phyloP scores from a whole-genome alignment of 2,888 invertebrate species.

The Caenorhabditis doughertyi region DNA sequence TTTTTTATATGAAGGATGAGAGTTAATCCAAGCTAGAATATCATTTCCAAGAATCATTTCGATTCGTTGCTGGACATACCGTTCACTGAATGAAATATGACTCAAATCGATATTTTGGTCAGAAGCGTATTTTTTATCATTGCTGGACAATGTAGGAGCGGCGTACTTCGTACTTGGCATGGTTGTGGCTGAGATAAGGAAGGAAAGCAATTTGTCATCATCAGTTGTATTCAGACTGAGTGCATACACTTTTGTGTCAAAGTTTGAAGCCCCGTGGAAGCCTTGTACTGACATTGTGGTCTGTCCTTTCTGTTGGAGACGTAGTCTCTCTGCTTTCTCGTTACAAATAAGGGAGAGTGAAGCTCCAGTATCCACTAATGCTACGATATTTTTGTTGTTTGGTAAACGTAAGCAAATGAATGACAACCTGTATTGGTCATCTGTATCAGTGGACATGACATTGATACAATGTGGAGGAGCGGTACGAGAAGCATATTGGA shows the following conservation, averaged over 20 bases:
- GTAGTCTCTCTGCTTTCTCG: not conserved
- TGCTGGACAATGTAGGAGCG: too few species aligned
- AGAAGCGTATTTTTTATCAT: not conserved
- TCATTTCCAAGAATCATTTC: slow-evolving; percentile 1
- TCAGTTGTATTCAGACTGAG: not conserved
- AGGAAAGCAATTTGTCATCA: not conserved
- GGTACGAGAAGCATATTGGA: not conserved
- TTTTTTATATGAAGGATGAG: not conserved
- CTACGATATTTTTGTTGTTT: not conserved
- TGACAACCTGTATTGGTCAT: not conserved
- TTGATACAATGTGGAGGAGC: not conserved
- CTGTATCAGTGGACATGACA: not conserved
- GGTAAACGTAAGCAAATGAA: not conserved
- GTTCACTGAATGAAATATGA: not conserved
- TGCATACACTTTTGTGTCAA: not conserved
- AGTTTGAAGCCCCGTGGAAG: not conserved
- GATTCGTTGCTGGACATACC: not conserved
- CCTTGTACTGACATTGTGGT: not conserved
- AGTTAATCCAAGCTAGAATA: not conserved
- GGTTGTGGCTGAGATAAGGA: not conserved
- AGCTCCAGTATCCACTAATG: slow-evolving; percentile 1
- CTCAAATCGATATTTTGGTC: too few species aligned
- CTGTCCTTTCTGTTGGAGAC: not conserved
- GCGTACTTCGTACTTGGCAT: too few species aligned
- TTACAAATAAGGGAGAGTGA: not conserved